Evolutionary conservation across 1,140 invertebrate species (phyloP), one percentile per base, ranked within the genome.

Genomic region (Teleopsis dalmanni): DNA sequence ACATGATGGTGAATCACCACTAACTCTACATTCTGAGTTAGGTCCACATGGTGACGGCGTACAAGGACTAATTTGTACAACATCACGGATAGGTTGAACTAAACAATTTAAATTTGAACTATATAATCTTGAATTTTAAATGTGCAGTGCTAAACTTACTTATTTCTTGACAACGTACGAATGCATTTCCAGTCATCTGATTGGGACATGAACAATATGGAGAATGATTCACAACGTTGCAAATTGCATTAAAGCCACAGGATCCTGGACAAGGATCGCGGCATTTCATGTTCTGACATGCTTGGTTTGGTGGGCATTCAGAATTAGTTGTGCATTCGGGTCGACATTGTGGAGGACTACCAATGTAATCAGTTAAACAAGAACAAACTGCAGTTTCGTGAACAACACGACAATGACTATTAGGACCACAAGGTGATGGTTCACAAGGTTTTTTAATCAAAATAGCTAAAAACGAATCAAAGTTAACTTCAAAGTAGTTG

Each of bases 201-300:
- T 61, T 42, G 22, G 74, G 71, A 57, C 82, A 85, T 35, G 73
- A 73, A 56, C 82, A 84, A 55, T 76, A 77, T 22, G 80, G 77
- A 31, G 72, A 75, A 58, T 84, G 81, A 52, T 79, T 81, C 11
- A 77, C 70, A 25, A 81, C 78, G 35, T 73, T 69, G 55, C 81
- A 83, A 48, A 76, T 60, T 3, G 81, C 77, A 57, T 79, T 79
- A 14, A 66, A 60, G 36, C 88, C 88, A 71, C 88, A 92, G 3
- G 81, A 80, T 31, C 84, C 84, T 8, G 78, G 76, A 54, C 88
- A 91, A 9, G 87, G 87, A 62, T 90, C 81, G 23, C 76, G 75
- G 61, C 88, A 91, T 72, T 85, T 86, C 63, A 87, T 78, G 60
- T 85, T 83, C 6, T 86, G 76, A 59, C 87, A 90, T 7, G 85